Conservation (phyloP, 2,888 invertebrate genomes). For the Teleogryllus oceanicus region DNA sequence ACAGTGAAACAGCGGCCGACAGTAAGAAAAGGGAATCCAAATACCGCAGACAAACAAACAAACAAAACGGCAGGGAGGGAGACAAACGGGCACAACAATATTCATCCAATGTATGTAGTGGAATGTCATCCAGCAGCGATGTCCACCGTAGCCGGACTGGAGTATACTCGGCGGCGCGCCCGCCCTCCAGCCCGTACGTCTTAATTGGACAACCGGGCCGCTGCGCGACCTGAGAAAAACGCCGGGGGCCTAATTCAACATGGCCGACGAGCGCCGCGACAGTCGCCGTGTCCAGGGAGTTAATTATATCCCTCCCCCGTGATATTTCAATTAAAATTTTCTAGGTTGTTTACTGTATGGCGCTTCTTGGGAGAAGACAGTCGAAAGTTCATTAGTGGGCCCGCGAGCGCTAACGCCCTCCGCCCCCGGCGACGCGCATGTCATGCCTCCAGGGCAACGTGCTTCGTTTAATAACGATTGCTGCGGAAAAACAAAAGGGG, state of each 20-base stretch:
- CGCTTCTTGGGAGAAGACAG: constrained; percentile 6
- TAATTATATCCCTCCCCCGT: constrained; percentile 18
- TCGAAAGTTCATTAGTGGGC: constrained; percentile 9
- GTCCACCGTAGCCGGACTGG: too few species aligned
- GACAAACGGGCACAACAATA: too few species aligned
- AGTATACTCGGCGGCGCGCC: too few species aligned
- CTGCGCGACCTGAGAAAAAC: not conserved
- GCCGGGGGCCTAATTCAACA: not conserved
- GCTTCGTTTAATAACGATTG: constrained; percentile 9
- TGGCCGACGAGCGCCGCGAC: not conserved
- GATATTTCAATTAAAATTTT: constrained; percentile 18
- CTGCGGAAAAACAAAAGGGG: not conserved
- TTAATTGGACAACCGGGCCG: not conserved
- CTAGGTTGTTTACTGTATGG: constrained; percentile 9
- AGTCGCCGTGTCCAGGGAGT: constrained; percentile 7
- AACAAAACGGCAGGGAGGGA: too few species aligned
- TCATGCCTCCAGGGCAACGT: not conserved
- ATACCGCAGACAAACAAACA: too few species aligned
- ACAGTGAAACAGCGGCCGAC: too few species aligned
- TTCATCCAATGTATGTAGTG: too few species aligned
- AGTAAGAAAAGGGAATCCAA: too few species aligned
- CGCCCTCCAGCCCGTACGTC: too few species aligned
- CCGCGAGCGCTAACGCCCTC: not conserved
- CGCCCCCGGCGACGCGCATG: not conserved
- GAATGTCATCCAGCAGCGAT: too few species aligned